Base-by-base conservation (phyloP, 2,113 vertebrate genomes). In the Sisor rabdophorus region DNA sequence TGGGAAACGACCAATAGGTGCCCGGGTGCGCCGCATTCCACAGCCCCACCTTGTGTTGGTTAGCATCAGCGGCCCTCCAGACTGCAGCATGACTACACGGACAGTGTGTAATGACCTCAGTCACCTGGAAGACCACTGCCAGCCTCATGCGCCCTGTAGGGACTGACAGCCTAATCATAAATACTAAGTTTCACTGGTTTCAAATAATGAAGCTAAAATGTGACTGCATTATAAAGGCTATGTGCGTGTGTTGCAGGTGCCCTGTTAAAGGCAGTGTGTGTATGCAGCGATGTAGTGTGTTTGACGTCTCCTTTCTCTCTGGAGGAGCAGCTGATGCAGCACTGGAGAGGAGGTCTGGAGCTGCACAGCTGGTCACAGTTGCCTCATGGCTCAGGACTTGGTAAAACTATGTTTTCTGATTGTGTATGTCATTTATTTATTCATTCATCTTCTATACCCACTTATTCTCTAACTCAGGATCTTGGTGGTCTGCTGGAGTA, bases 361-460 rank as follows among this genome's bases (percentile, higher is more conserved):
- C 90, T 99, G 44, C 94, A 93, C 79, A 95, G 94, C 70, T 98
- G 97, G 95, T 98, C 96, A 0, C 81, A 85, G 40, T 89, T 98
- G 77, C 97, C 97, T 0, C 95, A 97, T 0, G 97, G 97, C 20
- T 98, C 97, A 0, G 97, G 97, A 58, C 89, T 99, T 0, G 97
- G 97, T 98, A 77, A 87, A 93, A 63, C 17, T 36, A 60, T n/a
- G 20, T 20, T 61, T 65, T 1, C 0, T 67, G 8, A 13, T n/a
- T n/a, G n/a, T n/a, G n/a, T n/a, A n/a, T n/a, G n/a, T n/a, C n/a
- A n/a, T n/a, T n/a, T n/a, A n/a, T n/a, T n/a, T n/a, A n/a, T n/a
- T n/a, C n/a, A n/a, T n/a, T n/a, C n/a, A n/a, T n/a, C n/a, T n/a
- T n/a, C n/a, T n/a, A n/a, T n/a, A n/a, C n/a, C n/a, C n/a, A n/a